Evolutionary conservation across 1,140 invertebrate species (phyloP), one percentile per base, ranked within the genome.

Genomic region (Drosophila ohnishii): DNA sequence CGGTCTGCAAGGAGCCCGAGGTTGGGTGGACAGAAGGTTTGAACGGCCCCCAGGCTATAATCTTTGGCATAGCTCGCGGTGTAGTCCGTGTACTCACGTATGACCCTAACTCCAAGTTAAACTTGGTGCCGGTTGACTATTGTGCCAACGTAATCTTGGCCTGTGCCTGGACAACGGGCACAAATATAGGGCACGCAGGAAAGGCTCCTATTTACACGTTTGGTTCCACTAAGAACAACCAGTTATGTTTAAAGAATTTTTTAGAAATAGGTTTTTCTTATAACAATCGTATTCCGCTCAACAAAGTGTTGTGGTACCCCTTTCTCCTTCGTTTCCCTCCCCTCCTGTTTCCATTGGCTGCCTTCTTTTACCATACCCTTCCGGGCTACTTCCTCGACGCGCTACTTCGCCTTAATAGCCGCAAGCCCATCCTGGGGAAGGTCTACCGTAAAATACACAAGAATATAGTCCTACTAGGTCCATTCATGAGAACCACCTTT

Each of bases 21-120:
- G 60, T 90, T 9, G 95, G 96, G 3, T 98, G 96, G 96, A 96
- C 97, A 32, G 97, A 98, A 90, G 98, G 98, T 84, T 92, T 97
- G 70, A 98, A 98, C 90, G 97, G 97, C 42, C 96, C 97, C 4
- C 96, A 96, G 51, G 97, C 95, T 19, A 84, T 95, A 0, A 67
- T 95, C 11, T 94, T 94, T 13, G 95, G 95, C 3, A 93, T 93
- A 28, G 95, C 94, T 28, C 45, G 95, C 44, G 97, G 96, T 22
- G 91, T 97, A 0, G 83, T 97, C 5, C 94, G 95, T 56, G 94
- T 95, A 92, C 93, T 19, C 94, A 95, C 0, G 34, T 93, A 94
- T 72, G 90, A 94, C 65, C 69, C 77, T 0, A 90, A 93, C 2
- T 92, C 93, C 2, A 85, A 39, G 11, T 13, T 35, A 6, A 56